Percentiles rank a stretch among this genome's conserved stretches.
These are phyloP conservation scores for Oriolus oriolus DNA, from an alignment of 2,113 vertebrate genomes.

Conservation along the genomic window DNA sequence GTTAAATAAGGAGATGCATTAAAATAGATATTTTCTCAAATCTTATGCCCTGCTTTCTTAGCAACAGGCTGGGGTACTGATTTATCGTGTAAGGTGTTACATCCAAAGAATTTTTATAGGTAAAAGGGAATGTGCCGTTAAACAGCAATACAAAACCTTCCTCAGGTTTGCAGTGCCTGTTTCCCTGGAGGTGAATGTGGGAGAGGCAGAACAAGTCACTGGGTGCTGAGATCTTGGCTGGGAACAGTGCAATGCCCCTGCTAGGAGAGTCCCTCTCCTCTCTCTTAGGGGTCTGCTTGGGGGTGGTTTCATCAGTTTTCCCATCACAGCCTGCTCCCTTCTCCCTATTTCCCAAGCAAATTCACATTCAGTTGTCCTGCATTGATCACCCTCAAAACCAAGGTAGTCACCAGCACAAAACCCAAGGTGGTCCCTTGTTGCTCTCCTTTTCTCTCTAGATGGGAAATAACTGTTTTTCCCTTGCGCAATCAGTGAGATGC, in stretches of 20 bases:
- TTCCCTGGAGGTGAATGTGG: background rate
- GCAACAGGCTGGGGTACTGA: background rate
- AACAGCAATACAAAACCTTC: background rate
- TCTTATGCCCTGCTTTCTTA: background rate
- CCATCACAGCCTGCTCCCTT: background rate
- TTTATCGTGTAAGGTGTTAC: background rate
- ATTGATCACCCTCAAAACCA: background rate
- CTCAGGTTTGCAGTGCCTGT: background rate
- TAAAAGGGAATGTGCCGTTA: background rate
- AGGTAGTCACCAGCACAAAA: background rate
- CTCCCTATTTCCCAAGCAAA: background rate
- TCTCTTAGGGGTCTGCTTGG: background rate
- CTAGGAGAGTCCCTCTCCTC: background rate
- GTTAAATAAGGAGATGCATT: background rate
- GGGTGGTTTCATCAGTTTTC: background rate
- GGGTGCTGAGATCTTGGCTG: accelerated
- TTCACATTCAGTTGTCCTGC: background rate
- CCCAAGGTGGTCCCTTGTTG: background rate
- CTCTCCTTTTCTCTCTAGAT: background rate
- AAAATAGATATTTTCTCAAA: background rate
- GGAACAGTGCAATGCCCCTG: background rate
- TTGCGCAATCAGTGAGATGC: background rate
- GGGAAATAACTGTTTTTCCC: background rate
- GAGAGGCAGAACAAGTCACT: background rate
- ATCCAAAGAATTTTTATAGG: background rate